Conservation (phyloP, 2,888 invertebrate genomes). For the Chironomus riparius region DNA sequence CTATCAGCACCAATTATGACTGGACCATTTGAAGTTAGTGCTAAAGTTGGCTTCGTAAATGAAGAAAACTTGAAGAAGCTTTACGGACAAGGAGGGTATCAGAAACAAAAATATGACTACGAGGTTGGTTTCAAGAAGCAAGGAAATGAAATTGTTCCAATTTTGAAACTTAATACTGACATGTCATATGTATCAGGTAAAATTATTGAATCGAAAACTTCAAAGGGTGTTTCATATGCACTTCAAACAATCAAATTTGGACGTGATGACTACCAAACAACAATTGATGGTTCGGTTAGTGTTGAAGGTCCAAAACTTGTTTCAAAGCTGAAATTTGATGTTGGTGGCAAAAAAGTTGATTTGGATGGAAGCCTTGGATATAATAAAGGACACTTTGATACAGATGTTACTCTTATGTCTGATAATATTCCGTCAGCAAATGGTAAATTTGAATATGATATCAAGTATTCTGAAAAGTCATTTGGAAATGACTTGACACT, state of each 20-base stretch:
- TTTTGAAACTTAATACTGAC: slow-evolving; percentile 17
- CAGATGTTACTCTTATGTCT: slow-evolving; percentile 23
- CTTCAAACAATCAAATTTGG: slow-evolving; percentile 37
- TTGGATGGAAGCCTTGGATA: slow-evolving; percentile 19
- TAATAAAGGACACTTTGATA: not conserved
- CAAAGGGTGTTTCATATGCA: slow-evolving; percentile 32
- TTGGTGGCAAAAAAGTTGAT: not conserved
- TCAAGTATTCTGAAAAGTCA: not conserved
- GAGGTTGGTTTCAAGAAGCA: slow-evolving; percentile 55
- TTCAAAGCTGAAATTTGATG: slow-evolving; percentile 24
- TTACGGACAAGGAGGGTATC: slow-evolving; percentile 47
- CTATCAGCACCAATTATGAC: not conserved
- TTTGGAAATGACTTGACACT: slow-evolving; percentile 46
- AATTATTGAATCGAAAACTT: slow-evolving; percentile 33
- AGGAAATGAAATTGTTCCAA: slow-evolving; percentile 42
- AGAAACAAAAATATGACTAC: slow-evolving; percentile 49
- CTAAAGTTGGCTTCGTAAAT: slow-evolving; percentile 50
- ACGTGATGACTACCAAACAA: not conserved
- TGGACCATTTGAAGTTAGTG: slow-evolving; percentile 29
- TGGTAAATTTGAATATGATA: slow-evolving; percentile 20
- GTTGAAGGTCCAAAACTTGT: slow-evolving; percentile 28
- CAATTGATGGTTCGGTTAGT: slow-evolving; percentile 37
- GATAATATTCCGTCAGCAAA: slow-evolving; percentile 25
- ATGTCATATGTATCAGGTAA: slow-evolving; percentile 34
- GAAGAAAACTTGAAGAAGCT: slow-evolving; percentile 50